A percentile compares a stretch with the other conserved stretches of the same genome.
Conservation (phyloP, 1,140 invertebrate species). For the Octopus sinensis region DNA sequence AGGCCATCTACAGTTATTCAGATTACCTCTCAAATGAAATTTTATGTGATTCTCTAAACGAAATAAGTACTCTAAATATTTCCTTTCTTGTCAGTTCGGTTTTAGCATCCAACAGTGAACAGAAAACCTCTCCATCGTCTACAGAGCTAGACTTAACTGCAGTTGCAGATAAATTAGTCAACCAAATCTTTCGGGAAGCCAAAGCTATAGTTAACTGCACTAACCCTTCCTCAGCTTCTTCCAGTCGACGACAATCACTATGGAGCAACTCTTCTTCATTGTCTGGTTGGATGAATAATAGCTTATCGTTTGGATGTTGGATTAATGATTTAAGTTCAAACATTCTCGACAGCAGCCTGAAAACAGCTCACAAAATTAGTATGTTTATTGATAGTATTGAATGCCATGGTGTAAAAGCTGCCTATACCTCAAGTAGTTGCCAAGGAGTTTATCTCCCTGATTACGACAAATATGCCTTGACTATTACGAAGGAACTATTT, state of each 20-base stretch:
- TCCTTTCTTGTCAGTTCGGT: not conserved
- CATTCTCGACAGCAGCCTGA: not conserved
- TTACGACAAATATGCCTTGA: not conserved
- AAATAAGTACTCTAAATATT: not conserved
- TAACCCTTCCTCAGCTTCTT: not conserved
- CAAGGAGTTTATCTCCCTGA: conserved; percentile 1
- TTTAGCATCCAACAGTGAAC: not conserved
- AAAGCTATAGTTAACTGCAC: not conserved
- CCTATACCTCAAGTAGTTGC: not conserved
- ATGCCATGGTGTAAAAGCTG: not conserved
- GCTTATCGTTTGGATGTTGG: not conserved
- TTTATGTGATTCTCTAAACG: not conserved
- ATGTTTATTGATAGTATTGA: not conserved
- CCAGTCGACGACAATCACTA: not conserved
- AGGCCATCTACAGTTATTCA: not conserved
- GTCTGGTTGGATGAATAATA: not conserved
- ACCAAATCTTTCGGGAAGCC: conserved; percentile 5
- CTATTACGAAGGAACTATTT: conserved; percentile 5
- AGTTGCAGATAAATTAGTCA: not conserved
- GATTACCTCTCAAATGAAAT: not conserved
- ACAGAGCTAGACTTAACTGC: not conserved
- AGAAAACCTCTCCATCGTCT: not conserved
- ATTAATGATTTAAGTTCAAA: not conserved
- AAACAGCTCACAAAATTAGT: not conserved
- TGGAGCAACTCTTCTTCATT: not conserved